These are phyloP conservation scores for Leptopilina boulardi DNA, from an alignment of 1,140 invertebrate genomes.

Conservation along the genomic window DNA sequence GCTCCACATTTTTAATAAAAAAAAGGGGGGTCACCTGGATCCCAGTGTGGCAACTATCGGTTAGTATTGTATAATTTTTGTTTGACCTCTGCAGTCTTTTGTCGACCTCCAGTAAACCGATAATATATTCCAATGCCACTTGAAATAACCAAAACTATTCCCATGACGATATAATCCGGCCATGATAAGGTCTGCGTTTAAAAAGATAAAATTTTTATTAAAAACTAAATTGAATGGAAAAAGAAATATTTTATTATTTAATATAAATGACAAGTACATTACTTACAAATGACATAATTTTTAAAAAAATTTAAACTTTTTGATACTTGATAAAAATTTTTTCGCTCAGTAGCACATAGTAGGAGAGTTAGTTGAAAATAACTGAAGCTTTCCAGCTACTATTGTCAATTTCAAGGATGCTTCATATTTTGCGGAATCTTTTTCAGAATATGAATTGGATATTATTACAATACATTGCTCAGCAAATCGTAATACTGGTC, in stretches of 20 bases:
- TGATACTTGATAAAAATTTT: not conserved
- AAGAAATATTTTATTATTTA: no score
- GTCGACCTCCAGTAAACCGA: conserved; percentile 89
- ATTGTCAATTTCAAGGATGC: conserved; percentile 33
- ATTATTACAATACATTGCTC: conserved; percentile 12
- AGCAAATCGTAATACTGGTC: not conserved
- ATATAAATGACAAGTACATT: no score
- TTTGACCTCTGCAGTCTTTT: conserved; percentile 87
- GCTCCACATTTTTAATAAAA: no score
- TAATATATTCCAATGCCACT: conserved; percentile 87
- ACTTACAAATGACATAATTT: not conserved
- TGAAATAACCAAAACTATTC: conserved; percentile 63
- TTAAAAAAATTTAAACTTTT: not conserved
- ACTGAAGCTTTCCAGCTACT: conserved; percentile 37
- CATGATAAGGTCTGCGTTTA: conserved; percentile 54
- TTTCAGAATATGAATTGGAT: not conserved
- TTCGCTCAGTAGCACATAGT: not conserved
- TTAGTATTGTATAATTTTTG: not conserved
- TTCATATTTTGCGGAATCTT: conserved; percentile 36
- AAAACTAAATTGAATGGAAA: no score
- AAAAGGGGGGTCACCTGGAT: no score
- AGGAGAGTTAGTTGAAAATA: not conserved
- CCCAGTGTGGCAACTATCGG: not conserved
- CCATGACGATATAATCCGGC: conserved; percentile 67
- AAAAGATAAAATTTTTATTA: not conserved